Evolutionary conservation across 2,797 vertebrate genomes (phyloP).

Genomic region (Phyllotis vaccarum): DNA sequence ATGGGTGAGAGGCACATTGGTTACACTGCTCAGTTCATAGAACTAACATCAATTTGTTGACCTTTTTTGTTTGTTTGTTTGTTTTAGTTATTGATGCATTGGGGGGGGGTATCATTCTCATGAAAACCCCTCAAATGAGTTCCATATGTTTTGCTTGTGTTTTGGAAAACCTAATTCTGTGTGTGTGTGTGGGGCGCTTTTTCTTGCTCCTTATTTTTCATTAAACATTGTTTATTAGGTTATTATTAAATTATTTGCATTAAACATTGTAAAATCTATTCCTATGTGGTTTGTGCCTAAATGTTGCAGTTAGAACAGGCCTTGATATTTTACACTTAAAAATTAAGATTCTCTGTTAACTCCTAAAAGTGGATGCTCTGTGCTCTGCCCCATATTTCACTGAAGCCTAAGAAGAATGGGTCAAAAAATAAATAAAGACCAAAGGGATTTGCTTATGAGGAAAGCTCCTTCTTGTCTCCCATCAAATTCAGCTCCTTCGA

Average conservation of each 20-base stretch:
- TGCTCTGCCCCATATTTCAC: background rate
- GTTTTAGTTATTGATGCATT: background rate
- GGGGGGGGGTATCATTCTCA: background rate
- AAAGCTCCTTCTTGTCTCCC: background rate
- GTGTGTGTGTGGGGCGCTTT: conserved; percentile 12
- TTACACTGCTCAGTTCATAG: background rate
- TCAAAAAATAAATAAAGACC: background rate
- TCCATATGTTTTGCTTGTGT: conserved; percentile 23
- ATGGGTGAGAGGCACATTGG: background rate
- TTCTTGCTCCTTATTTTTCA: conserved; percentile 27
- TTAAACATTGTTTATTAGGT: background rate
- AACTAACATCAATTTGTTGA: background rate
- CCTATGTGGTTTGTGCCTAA: background rate
- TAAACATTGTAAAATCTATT: background rate
- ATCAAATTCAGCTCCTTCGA: background rate
- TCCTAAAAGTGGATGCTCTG: background rate
- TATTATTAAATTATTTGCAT: background rate
- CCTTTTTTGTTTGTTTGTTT: background rate
- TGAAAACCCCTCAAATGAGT: conserved; percentile 26
- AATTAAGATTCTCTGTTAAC: background rate
- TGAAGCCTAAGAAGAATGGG: background rate
- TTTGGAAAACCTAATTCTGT: conserved; percentile 33
- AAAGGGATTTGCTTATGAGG: background rate
- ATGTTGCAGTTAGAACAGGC: background rate
- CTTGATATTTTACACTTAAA: background rate